phyloP scores from a whole-genome alignment of 2,888 invertebrate species.

The Pasiphila rectangulata region DNA sequence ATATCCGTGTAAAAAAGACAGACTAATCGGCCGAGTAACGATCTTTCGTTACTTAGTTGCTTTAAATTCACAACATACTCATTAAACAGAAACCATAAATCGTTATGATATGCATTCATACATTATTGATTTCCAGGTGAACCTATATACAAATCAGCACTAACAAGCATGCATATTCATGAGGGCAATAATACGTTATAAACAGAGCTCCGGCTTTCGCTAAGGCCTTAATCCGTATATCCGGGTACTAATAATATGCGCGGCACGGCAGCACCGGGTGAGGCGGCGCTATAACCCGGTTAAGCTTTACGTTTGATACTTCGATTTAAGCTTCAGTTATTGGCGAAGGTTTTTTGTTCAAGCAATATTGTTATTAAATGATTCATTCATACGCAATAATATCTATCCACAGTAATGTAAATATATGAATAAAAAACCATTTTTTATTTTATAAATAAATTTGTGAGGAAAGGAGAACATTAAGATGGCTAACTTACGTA shows the following conservation, averaged over 20 bases:
- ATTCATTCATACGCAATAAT: background rate
- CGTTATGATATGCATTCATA: background rate
- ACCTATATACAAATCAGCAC: constrained; percentile 25
- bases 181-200: constrained; percentile 43
- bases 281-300: constrained; percentile 31
- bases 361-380: background rate
- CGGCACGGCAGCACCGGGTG: constrained; percentile 39
- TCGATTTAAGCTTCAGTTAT: constrained; percentile 18
- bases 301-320: constrained; percentile 30
- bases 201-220: constrained; percentile 41
- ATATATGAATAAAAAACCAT: too few relatives aligned
- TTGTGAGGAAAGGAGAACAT: too few relatives aligned
- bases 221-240: constrained; percentile 39
- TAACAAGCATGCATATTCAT: constrained; percentile 40
- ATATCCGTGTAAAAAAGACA: too few relatives aligned
- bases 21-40: too few relatives aligned
- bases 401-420: background rate
- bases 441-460: too few relatives aligned
- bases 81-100: background rate
- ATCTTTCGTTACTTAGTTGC: too few relatives aligned
- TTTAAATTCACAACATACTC: background rate
- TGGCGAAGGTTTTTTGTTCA: constrained; percentile 1
- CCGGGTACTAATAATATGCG: constrained; percentile 44
- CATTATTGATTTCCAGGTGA: constrained; percentile 1
- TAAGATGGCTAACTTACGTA: too few relatives aligned